Evolutionary conservation across 2,888 invertebrate genomes (phyloP).

Genomic region (Leucania comma): DNA sequence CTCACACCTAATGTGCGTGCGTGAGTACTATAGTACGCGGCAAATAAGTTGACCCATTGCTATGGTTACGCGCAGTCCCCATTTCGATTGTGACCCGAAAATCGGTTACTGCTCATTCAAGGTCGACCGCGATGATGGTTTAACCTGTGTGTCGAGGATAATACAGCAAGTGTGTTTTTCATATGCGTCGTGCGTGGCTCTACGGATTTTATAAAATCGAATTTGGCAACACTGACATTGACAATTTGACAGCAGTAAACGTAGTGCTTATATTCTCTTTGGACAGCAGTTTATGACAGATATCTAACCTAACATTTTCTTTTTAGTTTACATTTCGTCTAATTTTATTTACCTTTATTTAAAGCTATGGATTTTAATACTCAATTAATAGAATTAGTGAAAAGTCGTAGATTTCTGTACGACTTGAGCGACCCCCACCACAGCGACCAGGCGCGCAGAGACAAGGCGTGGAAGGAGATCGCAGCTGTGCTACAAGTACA

Average conservation of each 20-base stretch:
- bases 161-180: not conserved
- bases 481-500: not conserved
- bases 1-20: not conserved
- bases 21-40: too few relatives aligned
- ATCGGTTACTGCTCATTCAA: too few relatives aligned
- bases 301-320: not conserved
- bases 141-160: too few relatives aligned
- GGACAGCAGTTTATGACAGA: not conserved
- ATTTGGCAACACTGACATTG: not conserved
- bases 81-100: too few relatives aligned
- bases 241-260: not conserved
- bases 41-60: too few relatives aligned
- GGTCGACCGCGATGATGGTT: too few relatives aligned
- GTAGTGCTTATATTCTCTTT: too few relatives aligned
- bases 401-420: conserved; percentile 1
- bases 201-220: not conserved
- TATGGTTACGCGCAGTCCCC: too few relatives aligned
- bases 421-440: conserved; percentile 6
- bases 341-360: not conserved
- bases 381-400: conserved; percentile 29
- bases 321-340: not conserved
- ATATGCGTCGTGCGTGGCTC: too few relatives aligned
- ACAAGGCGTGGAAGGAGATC: conserved; percentile 18
- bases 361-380: conserved; percentile 25
- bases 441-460: not conserved